Evolutionary conservation across 2,797 vertebrate genomes (phyloP).

Genomic region (Rachycentron canadum): DNA sequence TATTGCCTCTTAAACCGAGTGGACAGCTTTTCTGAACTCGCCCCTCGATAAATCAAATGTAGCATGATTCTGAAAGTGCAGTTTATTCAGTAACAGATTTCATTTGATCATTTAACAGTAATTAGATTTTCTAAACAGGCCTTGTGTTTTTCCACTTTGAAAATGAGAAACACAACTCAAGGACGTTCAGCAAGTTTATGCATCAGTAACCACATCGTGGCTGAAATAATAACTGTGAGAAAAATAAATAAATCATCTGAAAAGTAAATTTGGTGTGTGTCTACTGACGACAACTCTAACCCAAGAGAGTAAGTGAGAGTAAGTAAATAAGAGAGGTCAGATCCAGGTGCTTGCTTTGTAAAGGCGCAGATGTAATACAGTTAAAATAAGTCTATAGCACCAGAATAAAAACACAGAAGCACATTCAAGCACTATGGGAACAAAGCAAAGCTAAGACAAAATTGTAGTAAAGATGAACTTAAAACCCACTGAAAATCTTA

Average conservation of each 20-base stretch:
- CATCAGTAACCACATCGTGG: neutral
- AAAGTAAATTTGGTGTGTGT: neutral
- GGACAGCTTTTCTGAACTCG: neutral
- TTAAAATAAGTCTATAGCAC: neutral
- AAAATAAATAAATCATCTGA: conserved; percentile 12
- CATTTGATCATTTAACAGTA: neutral
- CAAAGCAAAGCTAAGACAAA: neutral
- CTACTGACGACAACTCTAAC: neutral
- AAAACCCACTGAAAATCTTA: neutral
- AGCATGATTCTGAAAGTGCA: neutral
- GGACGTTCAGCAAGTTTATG: conserved; percentile 9
- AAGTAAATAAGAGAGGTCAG: neutral
- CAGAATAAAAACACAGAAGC: neutral
- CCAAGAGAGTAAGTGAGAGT: too few relatives aligned
- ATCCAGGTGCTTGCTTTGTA: neutral
- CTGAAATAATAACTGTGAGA: neutral
- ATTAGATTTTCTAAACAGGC: neutral
- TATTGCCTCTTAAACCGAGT: neutral
- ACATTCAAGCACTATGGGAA: neutral
- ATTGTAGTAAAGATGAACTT: neutral
- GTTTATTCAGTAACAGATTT: conserved; percentile 10
- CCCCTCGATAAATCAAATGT: neutral
- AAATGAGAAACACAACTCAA: conserved; percentile 1
- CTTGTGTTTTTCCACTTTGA: conserved; percentile 10
- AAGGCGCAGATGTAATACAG: neutral